A percentile compares a stretch with the other conserved stretches of the same genome.
Conservation (phyloP, 2,888 invertebrate species). For the Cryptocephalus moraei region DNA sequence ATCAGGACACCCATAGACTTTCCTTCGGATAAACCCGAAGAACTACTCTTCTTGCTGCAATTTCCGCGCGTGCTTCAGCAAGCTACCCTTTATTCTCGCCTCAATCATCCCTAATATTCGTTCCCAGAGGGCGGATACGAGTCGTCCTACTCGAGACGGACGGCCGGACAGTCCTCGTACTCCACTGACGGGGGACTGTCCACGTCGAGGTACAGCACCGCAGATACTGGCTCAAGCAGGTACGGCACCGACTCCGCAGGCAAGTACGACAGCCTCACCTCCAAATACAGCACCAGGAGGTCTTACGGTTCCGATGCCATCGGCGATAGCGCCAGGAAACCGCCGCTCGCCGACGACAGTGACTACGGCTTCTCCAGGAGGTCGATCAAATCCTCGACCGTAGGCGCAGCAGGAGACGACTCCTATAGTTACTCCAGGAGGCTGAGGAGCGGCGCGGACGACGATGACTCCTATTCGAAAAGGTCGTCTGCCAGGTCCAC, state of each 20-base stretch:
- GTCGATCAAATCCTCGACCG: conserved; percentile 13
- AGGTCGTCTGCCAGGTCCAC: conserved; percentile 16
- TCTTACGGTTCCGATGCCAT: conserved; percentile 11
- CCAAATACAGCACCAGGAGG: conserved; percentile 20
- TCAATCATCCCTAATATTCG: conserved; percentile 3
- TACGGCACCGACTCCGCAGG: conserved; percentile 7
- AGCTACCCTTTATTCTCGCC: background rate
- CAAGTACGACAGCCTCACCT: conserved; percentile 20
- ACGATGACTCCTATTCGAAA: conserved; percentile 16
- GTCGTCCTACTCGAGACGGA: conserved; percentile 27
- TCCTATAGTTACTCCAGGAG: conserved; percentile 18
- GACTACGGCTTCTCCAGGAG: conserved; percentile 17
- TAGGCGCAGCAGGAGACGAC: conserved; percentile 17
- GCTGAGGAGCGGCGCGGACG: conserved; percentile 11
- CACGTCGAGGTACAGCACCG: conserved; percentile 8
- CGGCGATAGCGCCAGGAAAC: conserved; percentile 17
- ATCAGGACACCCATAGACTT: too few relatives aligned
- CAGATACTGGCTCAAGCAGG: conserved; percentile 12
- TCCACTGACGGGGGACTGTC: conserved; percentile 18
- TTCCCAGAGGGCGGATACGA: conserved; percentile 32
- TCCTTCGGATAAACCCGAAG: too few relatives aligned
- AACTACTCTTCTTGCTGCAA: background rate
- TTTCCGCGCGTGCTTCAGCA: conserved; percentile 8
- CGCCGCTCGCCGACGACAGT: conserved; percentile 11
- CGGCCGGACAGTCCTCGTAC: conserved; percentile 24